Percentiles rank a stretch among this genome's conserved stretches.
phyloP scores from a whole-genome alignment of 2,113 vertebrate species.

The Hyperopisus bebe region DNA sequence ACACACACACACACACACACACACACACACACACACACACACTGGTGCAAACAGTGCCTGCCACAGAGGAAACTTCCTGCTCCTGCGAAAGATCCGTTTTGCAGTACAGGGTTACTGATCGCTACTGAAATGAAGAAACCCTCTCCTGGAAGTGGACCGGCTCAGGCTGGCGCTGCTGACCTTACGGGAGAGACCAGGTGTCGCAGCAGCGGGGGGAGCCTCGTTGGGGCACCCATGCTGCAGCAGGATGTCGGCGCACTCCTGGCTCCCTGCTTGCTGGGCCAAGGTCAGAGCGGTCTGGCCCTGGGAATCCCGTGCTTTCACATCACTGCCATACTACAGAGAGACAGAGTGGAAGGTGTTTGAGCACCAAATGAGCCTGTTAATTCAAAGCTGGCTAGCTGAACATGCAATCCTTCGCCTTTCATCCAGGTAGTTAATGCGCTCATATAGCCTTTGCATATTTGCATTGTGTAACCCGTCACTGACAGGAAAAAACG shows the following conservation, averaged over 20 bases:
- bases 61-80: conserved; percentile 14
- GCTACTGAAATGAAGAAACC: conserved; percentile 46
- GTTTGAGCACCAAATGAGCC: neutral
- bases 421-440: neutral
- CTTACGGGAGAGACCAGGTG: conserved; percentile 73
- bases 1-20: neutral
- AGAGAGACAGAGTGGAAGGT: neutral
- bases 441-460: neutral
- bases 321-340: conserved; percentile 89
- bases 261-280: conserved; percentile 77
- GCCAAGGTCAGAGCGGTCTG: conserved; percentile 77
- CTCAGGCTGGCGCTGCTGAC: conserved; percentile 73
- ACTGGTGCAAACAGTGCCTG: conserved; percentile 22
- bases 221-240: conserved; percentile 82
- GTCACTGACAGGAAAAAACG: neutral
- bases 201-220: conserved; percentile 43
- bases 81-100: neutral
- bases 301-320: conserved; percentile 74
- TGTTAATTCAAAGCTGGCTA: neutral
- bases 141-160: conserved; percentile 68
- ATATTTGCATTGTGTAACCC: neutral
- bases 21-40: neutral
- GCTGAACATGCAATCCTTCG: neutral
- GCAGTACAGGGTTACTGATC: neutral
- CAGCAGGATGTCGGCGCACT: conserved; percentile 81